Evolutionary conservation across 2,113 vertebrate genomes (phyloP).

Genomic region (Kryptolebias marmoratus): DNA sequence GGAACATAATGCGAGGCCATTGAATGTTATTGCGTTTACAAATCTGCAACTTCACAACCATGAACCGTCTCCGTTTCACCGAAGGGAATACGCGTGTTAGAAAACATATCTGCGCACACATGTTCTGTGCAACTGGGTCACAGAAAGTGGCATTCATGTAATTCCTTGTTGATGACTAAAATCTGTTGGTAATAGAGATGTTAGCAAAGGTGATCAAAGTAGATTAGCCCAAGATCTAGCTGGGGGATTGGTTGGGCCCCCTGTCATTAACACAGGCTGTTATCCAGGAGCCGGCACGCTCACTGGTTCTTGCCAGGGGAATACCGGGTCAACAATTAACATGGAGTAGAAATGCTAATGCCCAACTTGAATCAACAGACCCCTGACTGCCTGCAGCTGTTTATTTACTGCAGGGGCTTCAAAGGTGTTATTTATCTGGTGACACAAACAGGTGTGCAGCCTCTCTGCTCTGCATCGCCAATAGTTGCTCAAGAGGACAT

Average conservation of each 20-base stretch:
- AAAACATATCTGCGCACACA: slow-evolving; percentile 23
- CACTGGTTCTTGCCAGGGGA: slow-evolving; percentile 70
- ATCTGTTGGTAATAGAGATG: slow-evolving; percentile 86
- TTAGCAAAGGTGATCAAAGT: slow-evolving; percentile 83
- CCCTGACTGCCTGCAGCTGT: slow-evolving; percentile 55
- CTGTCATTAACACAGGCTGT: slow-evolving; percentile 78
- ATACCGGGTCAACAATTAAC: slow-evolving; percentile 81
- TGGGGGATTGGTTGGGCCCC: slow-evolving; percentile 72
- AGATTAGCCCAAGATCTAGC: slow-evolving; percentile 82
- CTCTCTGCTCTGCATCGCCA: slow-evolving; percentile 31
- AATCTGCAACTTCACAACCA: slow-evolving; percentile 42
- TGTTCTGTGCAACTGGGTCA: slow-evolving; percentile 62
- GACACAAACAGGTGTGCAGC: slow-evolving; percentile 49
- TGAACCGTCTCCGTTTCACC: slow-evolving; percentile 39
- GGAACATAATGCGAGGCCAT: slow-evolving; percentile 41
- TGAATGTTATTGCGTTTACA: slow-evolving; percentile 59
- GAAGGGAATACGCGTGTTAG: slow-evolving; percentile 60
- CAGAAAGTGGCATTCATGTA: slow-evolving; percentile 79
- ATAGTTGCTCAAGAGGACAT: slow-evolving; percentile 2
- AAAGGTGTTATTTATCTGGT: slow-evolving; percentile 53
- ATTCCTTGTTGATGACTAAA: slow-evolving; percentile 82
- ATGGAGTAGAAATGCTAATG: slow-evolving; percentile 80
- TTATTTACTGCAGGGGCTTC: slow-evolving; percentile 67
- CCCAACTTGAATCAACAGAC: slow-evolving; percentile 74
- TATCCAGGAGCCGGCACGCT: slow-evolving; percentile 66